Evolutionary conservation across 1,140 invertebrate genomes (phyloP).

Genomic region (Pissodes strobi): DNA sequence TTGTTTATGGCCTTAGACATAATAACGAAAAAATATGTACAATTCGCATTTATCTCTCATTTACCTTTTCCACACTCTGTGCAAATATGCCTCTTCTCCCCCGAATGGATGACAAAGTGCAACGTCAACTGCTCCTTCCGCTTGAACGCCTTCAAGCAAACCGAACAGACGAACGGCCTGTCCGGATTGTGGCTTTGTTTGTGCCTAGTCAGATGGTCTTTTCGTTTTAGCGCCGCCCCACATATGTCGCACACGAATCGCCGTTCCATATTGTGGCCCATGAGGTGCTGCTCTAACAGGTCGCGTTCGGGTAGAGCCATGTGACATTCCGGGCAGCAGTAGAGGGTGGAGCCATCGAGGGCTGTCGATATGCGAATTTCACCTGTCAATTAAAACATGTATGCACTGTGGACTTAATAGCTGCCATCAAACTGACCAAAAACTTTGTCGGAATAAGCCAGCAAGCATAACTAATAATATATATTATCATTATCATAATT

Average conservation of each 20-base stretch:
- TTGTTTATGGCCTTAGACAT: too few species aligned
- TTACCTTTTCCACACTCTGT: constrained; percentile 79
- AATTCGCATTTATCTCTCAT: too few species aligned
- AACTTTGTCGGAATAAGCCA: too few species aligned
- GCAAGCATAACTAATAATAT: too few species aligned
- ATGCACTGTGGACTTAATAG: too few species aligned
- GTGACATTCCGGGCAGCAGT: constrained; percentile 85
- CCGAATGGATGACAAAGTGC: constrained; percentile 84
- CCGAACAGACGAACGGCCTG: constrained; percentile 78
- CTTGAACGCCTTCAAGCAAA: constrained; percentile 84
- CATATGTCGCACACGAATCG: constrained; percentile 85
- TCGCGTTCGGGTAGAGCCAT: constrained; percentile 84
- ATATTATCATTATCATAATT: too few species aligned
- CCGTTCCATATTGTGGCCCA: constrained; percentile 79
- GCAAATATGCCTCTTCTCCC: constrained; percentile 83
- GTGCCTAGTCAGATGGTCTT: constrained; percentile 79
- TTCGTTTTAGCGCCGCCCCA: constrained; percentile 79
- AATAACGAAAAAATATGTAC: too few species aligned
- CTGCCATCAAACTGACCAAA: too few species aligned
- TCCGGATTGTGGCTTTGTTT: constrained; percentile 83
- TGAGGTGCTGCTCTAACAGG: constrained; percentile 77
- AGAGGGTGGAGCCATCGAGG: constrained; percentile 78
- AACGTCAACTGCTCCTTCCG: constrained; percentile 82
- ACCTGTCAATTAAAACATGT: constrained; percentile 52
- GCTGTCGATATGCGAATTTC: constrained; percentile 81